phyloP scores from a whole-genome alignment of 2,797 vertebrate species.

The Manis pentadactyla region DNA sequence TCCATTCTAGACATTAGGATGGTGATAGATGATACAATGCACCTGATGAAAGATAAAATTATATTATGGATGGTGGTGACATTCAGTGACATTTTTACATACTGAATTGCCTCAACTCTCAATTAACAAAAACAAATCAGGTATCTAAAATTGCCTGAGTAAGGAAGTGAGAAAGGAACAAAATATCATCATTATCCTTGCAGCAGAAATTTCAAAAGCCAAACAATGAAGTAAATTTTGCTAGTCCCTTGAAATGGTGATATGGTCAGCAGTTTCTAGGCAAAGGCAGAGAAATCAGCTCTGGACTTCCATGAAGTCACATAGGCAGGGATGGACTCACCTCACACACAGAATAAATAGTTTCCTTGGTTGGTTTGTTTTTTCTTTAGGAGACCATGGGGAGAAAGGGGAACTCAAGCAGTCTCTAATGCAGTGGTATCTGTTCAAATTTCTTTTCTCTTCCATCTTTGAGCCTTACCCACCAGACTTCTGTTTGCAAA shows the following conservation, averaged over 20 bases:
- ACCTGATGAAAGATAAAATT: background rate
- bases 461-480: slow-evolving; percentile 69
- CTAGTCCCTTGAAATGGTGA: background rate
- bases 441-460: slow-evolving; percentile 62
- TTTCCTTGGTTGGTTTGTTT: background rate
- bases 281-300: slow-evolving; percentile 33
- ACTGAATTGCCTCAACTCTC: background rate
- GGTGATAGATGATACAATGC: background rate
- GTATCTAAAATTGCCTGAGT: background rate
- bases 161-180: background rate
- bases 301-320: background rate
- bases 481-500: slow-evolving; percentile 78
- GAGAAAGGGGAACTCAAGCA: slow-evolving; percentile 34
- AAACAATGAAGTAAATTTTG: background rate
- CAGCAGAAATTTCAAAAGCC: background rate
- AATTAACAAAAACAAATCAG: background rate
- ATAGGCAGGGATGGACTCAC: background rate
- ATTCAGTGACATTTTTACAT: background rate
- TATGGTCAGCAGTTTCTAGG: background rate
- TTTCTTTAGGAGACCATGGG: slow-evolving; percentile 38
- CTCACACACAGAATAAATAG: slow-evolving; percentile 44
- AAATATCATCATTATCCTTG: background rate
- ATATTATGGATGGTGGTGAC: background rate
- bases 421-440: slow-evolving; percentile 66
- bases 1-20: background rate